Evolutionary conservation across 1,140 invertebrate genomes (phyloP), one percentile per base, ranked within the genome.

Genomic region (Antheraea mylitta): DNA sequence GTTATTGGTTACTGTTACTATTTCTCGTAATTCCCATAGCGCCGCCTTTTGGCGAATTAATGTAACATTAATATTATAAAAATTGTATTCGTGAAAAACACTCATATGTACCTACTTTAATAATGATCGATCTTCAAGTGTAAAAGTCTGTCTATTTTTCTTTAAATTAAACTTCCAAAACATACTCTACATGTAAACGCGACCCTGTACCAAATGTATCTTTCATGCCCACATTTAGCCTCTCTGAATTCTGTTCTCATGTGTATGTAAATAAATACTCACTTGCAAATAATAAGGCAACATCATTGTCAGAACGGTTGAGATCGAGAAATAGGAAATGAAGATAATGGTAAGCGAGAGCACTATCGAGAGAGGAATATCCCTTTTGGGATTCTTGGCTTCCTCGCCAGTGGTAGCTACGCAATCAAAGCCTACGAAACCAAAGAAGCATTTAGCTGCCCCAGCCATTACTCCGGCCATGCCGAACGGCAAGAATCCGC

Each of bases 381-480:
- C 95, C 70, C 94, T 94, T 86, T 98, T 96, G 0, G 98, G 98
- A 90, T 98, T 98, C 80, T 96, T 97, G 0, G 97, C 97, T 92
- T 97, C 95, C 78, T 96, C 95, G 4, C 96, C 96, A 0, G 97
- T 97, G 7, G 97, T 97, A 13, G 97, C 97, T 60, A 98, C 95
- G 63, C 95, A 95, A 91, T 98, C 98, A 80, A 98, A 98, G 60
- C 97, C 97, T 11, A 98, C 97, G 82, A 98, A 98, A 37, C 97
- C 97, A 83, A 96, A 98, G 89, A 98, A 98, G 87, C 97, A 98
- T 65, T 96, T 97, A 0, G 97, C 97, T 0, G 97, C 97, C 0
- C 97, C 97, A 0, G 94, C 93, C 94, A 97, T 95, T 6, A 97
- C 93, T 10, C 97, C 97, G 3, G 93, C 93, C 6, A 97, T 80